Evolutionary conservation across 2,797 vertebrate genomes (phyloP).

Genomic region (Corythornis leucogaster): DNA sequence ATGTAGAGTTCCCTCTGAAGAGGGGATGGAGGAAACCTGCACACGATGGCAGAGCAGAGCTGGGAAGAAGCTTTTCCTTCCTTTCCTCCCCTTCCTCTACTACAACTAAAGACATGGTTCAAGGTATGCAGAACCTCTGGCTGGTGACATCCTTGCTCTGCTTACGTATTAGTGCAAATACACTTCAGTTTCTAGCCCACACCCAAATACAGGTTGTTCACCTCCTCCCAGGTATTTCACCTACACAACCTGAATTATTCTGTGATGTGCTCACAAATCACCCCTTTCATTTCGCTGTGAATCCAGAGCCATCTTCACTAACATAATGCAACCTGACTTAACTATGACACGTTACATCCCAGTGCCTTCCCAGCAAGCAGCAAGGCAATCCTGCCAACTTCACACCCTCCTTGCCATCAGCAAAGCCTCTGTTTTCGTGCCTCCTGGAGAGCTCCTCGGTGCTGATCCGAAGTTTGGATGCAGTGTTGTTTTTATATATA

Average conservation of each 20-base stretch:
- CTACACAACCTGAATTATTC: neutral
- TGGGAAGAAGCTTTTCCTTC: neutral
- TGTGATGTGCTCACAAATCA: neutral
- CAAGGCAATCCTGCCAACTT: neutral
- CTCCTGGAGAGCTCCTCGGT: conserved; percentile 75
- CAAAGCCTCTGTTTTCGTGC: conserved; percentile 24
- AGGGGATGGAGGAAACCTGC: neutral
- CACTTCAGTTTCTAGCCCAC: neutral
- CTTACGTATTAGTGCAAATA: neutral
- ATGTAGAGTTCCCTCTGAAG: accelerated
- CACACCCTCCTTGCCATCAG: neutral
- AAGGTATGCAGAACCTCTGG: neutral
- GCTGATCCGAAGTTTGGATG: conserved; percentile 77
- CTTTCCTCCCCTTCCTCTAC: neutral
- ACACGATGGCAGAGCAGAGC: neutral
- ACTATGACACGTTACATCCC: accelerated
- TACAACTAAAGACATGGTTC: neutral
- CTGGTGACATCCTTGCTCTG: accelerated
- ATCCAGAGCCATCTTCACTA: neutral
- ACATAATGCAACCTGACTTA: neutral
- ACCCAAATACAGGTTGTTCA: neutral
- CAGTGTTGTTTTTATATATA: conserved; percentile 76
- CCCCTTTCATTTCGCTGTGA: neutral
- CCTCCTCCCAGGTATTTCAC: neutral
- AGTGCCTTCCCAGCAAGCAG: neutral